Percentiles rank a stretch among this genome's conserved stretches.
These are phyloP conservation scores for Smittia sp. DNA, from an alignment of 2,888 invertebrate species.

Conservation along the genomic window DNA sequence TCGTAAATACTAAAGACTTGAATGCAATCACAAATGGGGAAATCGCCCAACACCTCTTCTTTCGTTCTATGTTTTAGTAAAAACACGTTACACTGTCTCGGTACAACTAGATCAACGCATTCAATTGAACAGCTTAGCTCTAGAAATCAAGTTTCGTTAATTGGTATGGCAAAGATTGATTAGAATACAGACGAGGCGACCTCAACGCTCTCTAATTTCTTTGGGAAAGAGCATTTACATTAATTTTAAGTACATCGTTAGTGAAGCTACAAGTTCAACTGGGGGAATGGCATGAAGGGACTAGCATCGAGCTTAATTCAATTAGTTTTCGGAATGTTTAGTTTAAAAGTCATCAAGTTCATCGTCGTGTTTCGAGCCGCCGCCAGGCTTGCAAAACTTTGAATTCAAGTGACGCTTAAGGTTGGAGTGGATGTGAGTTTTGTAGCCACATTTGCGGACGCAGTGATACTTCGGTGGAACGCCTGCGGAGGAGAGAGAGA, in stretches of 20 bases:
- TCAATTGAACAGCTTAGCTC: background rate
- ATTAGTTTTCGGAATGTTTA: background rate
- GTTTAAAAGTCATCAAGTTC: conserved; percentile 43
- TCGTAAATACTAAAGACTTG: conserved; percentile 18
- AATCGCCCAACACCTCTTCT: conserved; percentile 25
- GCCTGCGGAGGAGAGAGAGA: background rate
- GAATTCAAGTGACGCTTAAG: conserved; percentile 54
- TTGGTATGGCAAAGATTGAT: background rate
- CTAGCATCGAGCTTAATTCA: conserved; percentile 2
- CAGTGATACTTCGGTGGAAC: conserved; percentile 51
- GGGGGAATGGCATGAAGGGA: conserved; percentile 1
- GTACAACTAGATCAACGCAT: background rate
- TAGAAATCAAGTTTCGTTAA: background rate
- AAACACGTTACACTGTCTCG: background rate
- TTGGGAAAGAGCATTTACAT: conserved; percentile 6
- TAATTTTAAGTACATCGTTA: conserved; percentile 22
- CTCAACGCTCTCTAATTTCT: background rate
- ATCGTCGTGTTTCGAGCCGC: conserved; percentile 49
- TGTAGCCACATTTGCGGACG: conserved; percentile 54
- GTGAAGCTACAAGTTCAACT: background rate
- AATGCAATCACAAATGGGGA: conserved; percentile 34
- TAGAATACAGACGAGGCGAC: background rate
- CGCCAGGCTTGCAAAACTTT: conserved; percentile 48
- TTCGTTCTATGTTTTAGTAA: background rate
- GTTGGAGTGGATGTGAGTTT: conserved; percentile 54